Evolutionary conservation across 1,140 invertebrate species (phyloP).

Genomic region (Neodiprion pinetum): DNA sequence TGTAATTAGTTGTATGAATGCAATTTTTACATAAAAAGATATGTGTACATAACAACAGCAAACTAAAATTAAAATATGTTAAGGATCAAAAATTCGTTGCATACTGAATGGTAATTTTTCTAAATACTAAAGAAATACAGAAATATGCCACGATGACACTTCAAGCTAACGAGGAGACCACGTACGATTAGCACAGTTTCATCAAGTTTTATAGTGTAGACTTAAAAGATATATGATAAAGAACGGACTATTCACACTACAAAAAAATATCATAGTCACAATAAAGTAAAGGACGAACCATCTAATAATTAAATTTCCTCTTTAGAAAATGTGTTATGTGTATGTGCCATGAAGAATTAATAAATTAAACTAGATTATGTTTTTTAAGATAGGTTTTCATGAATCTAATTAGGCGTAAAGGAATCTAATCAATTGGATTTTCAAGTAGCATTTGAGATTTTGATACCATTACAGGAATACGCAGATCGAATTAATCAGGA

Average conservation of each 20-base stretch:
- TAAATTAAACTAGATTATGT: too few species aligned
- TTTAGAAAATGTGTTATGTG: too few species aligned
- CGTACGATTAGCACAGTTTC: neutral
- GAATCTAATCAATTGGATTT: too few species aligned
- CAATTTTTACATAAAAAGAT: neutral
- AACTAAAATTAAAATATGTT: neutral
- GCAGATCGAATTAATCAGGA: too few species aligned
- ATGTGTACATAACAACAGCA: neutral
- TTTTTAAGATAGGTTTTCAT: too few species aligned
- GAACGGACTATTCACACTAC: neutral
- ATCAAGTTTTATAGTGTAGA: neutral
- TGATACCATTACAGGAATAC: too few species aligned
- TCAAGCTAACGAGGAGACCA: neutral
- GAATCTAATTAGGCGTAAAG: too few species aligned
- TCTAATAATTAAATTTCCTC: neutral
- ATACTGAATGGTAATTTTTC: neutral
- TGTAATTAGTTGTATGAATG: neutral
- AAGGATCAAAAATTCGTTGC: neutral
- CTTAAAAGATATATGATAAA: neutral
- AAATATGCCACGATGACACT: neutral
- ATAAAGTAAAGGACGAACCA: neutral
- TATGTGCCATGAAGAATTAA: too few species aligned
- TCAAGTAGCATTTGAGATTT: too few species aligned
- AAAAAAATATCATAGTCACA: neutral
- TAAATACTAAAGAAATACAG: neutral